Evolutionary conservation across 2,113 vertebrate species (phyloP).

Genomic region (cattle (Bos taurus)): DNA sequence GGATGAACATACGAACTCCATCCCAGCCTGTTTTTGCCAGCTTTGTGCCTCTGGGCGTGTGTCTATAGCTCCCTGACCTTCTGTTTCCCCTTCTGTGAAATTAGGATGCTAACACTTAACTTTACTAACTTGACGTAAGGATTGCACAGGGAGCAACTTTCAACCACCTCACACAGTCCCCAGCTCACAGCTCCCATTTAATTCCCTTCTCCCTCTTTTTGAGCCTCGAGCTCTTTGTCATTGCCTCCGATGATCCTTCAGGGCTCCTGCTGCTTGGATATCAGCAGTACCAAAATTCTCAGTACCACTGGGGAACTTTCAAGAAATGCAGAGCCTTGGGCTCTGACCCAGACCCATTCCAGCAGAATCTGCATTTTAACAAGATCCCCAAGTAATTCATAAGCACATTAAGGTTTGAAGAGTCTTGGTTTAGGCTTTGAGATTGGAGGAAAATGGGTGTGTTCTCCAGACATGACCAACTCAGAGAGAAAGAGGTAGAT

Average conservation of each 20-base stretch:
- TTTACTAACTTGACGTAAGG: not conserved
- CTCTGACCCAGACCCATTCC: not conserved
- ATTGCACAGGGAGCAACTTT: not conserved
- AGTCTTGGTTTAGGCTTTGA: not conserved
- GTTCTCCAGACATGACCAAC: not conserved
- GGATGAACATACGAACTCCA: fast-evolving
- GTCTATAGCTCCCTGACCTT: not conserved
- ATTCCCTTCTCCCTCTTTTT: not conserved
- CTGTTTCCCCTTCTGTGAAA: not conserved
- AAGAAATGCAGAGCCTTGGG: not conserved
- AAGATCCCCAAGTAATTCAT: not conserved
- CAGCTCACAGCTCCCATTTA: not conserved
- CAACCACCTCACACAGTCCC: not conserved
- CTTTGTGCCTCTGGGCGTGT: fast-evolving
- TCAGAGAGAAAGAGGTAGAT: not conserved
- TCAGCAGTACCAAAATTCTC: not conserved
- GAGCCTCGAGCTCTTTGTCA: not conserved
- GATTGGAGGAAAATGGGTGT: not conserved
- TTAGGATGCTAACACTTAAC: not conserved
- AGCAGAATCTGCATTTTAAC: not conserved
- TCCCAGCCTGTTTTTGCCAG: not conserved
- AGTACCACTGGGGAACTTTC: not conserved
- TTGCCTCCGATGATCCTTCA: not conserved
- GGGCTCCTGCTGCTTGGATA: not conserved
- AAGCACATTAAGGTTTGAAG: not conserved